Evolutionary conservation across 2,797 vertebrate species (phyloP).

Genomic region (Perodicticus potto): DNA sequence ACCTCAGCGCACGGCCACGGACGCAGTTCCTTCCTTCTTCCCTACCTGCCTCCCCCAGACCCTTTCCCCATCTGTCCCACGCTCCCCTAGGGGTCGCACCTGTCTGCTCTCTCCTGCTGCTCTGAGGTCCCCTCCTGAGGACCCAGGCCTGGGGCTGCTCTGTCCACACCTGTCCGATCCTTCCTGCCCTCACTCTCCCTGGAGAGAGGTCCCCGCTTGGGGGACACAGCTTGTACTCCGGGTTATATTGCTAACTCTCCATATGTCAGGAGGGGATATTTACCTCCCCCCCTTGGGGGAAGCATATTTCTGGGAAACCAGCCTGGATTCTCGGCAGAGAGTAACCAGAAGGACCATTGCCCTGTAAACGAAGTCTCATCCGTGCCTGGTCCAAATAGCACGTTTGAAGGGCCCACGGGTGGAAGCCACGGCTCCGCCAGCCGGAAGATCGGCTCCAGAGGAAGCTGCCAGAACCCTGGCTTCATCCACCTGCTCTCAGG

Average conservation of each 20-base stretch:
- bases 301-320: slow-evolving; percentile 68
- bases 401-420: neutral
- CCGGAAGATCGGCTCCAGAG: neutral
- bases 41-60: too few relatives aligned
- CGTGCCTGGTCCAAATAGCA: neutral
- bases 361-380: slow-evolving; percentile 40
- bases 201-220: neutral
- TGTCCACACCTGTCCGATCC: neutral
- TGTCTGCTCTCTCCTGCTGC: neutral
- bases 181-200: neutral
- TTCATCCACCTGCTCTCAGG: neutral
- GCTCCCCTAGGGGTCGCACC: neutral
- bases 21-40: neutral
- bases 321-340: slow-evolving; percentile 47
- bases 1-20: neutral
- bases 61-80: neutral
- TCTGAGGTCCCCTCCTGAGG: rapidly evolving
- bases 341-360: neutral
- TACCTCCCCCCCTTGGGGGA: slow-evolving; percentile 40
- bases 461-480: rapidly evolving
- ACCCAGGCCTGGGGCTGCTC: neutral
- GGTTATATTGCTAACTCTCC: slow-evolving; percentile 43
- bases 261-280: slow-evolving; percentile 15
- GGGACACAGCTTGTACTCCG: neutral
- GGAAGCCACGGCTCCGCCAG: rapidly evolving